phyloP scores from a whole-genome alignment of 2,113 vertebrate species.

The Delphinus delphis region DNA sequence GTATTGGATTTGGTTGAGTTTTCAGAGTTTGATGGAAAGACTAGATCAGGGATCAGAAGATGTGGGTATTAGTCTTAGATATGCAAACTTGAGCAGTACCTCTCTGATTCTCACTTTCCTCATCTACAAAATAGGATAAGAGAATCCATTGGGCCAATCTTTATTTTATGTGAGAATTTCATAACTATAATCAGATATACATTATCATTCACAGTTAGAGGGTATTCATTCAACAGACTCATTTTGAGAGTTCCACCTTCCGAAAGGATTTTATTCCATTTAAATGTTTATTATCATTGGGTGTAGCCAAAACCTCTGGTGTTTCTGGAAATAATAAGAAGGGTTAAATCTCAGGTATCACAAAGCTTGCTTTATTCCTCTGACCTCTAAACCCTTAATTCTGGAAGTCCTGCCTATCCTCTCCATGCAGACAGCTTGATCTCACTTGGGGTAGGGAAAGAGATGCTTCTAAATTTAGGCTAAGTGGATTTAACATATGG shows the following conservation, averaged over 20 bases:
- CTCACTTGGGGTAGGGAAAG: conserved; percentile 11
- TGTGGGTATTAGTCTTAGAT: background rate
- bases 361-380: conserved; percentile 63
- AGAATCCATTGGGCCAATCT: background rate
- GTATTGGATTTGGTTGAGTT: background rate
- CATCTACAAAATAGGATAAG: background rate
- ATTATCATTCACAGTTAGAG: background rate
- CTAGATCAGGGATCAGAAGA: background rate
- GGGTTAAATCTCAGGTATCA: conserved; percentile 36
- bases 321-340: conserved; percentile 27
- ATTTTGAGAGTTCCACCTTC: background rate
- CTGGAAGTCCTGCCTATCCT: background rate
- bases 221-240: background rate
- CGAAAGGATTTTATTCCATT: background rate
- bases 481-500: conserved; percentile 73
- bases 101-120: background rate
- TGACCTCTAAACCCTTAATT: background rate
- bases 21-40: conserved; percentile 1
- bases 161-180: background rate
- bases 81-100: background rate
- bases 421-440: conserved; percentile 9
- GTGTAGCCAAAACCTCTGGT: background rate
- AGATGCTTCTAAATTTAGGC: conserved; percentile 68
- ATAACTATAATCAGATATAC: background rate
- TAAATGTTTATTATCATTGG: background rate